These are phyloP conservation scores for Chrysodeixis includens DNA, from an alignment of 2,888 invertebrate genomes.

Conservation along the genomic window DNA sequence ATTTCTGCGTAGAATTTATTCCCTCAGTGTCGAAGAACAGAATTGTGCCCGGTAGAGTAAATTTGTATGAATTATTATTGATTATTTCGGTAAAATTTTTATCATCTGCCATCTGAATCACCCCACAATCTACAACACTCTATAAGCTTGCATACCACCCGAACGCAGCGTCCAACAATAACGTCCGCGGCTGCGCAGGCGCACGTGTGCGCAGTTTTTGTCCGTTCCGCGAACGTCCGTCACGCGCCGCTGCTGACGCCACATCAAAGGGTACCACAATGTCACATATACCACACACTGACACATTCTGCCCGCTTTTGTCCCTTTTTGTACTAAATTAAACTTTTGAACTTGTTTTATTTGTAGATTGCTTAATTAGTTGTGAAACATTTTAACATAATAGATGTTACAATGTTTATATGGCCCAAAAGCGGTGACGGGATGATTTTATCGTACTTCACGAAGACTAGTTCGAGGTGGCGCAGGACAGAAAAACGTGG, in stretches of 20 bases:
- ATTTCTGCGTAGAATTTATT: no score
- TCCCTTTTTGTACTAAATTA: slow-evolving; percentile 3
- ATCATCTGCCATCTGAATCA: neutral
- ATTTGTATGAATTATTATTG: no score
- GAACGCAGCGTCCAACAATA: slow-evolving; percentile 30
- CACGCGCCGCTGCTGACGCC: slow-evolving; percentile 42
- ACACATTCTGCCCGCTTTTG: slow-evolving; percentile 21
- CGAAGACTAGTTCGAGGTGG: no score
- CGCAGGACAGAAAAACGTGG: no score
- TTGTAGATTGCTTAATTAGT: neutral
- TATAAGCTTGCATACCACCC: slow-evolving; percentile 31
- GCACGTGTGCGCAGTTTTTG: slow-evolving; percentile 60
- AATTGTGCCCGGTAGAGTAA: no score
- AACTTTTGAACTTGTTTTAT: neutral
- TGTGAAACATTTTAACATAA: neutral
- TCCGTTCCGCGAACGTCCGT: slow-evolving; percentile 57
- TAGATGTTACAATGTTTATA: no score
- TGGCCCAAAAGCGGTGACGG: no score
- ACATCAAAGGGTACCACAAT: slow-evolving; percentile 60
- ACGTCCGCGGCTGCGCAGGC: slow-evolving; percentile 35
- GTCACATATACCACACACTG: slow-evolving; percentile 40
- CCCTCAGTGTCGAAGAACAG: no score
- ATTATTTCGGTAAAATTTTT: no score
- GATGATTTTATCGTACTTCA: no score
- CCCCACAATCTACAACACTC: neutral